These are phyloP conservation scores for Trilocha varians DNA, from an alignment of 2,888 invertebrate species.

Conservation along the genomic window DNA sequence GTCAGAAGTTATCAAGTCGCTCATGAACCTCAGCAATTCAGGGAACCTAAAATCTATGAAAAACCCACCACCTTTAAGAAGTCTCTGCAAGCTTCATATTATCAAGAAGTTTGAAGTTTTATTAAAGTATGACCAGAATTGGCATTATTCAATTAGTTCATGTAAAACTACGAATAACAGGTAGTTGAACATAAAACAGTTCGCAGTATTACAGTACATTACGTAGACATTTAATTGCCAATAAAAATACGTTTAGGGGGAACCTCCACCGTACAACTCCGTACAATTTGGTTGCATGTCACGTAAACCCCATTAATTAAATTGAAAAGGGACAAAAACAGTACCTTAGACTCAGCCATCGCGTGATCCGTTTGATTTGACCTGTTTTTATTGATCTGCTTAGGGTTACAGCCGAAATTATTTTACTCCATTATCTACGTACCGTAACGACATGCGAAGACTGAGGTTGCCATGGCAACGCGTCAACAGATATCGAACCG, in stretches of 20 bases:
- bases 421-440: slow-evolving; percentile 54
- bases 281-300: slow-evolving; percentile 43
- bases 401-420: slow-evolving; percentile 53
- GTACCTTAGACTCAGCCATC: slow-evolving; percentile 61
- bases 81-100: too few species aligned
- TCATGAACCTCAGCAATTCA: too few species aligned
- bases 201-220: slow-evolving; percentile 3
- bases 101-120: too few species aligned
- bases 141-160: too few species aligned
- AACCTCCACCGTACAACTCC: slow-evolving; percentile 20
- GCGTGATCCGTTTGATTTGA: slow-evolving; percentile 60
- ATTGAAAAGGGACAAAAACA: slow-evolving; percentile 36
- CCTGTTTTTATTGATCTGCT: slow-evolving; percentile 55
- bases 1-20: too few species aligned
- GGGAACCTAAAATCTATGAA: too few species aligned
- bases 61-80: too few species aligned
- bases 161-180: too few species aligned
- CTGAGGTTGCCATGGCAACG: slow-evolving; percentile 40
- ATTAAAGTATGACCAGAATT: too few species aligned
- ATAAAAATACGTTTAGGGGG: slow-evolving; percentile 10
- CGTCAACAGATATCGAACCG: slow-evolving; percentile 39
- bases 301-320: slow-evolving; percentile 52
- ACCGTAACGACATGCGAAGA: slow-evolving; percentile 48
- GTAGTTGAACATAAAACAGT: too few species aligned
- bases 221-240: slow-evolving; percentile 20